A percentile compares a stretch with the other conserved stretches of the same genome.
Evolutionary conservation across 2,797 vertebrate species (phyloP).

Genomic region (Gallirallus australis): DNA sequence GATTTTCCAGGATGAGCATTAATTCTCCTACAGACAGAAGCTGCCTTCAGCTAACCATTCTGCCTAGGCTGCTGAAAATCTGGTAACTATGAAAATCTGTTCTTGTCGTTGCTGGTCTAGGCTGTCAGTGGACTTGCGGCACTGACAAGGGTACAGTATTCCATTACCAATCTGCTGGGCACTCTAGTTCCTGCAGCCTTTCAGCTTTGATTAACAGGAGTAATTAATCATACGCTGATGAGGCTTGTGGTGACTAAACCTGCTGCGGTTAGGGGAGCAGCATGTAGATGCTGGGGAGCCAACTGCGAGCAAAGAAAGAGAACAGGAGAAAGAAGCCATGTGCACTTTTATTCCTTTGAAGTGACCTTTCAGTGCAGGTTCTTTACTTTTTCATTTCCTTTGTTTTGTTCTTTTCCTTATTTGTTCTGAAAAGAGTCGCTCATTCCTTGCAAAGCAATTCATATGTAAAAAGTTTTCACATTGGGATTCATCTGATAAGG

Average conservation of each 20-base stretch:
- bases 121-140: background rate
- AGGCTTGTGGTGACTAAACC: background rate
- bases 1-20: background rate
- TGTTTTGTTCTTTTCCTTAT: conserved; percentile 20
- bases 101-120: background rate
- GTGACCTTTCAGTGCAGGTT: conserved; percentile 4
- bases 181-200: background rate
- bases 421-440: conserved; percentile 15
- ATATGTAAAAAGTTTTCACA: conserved; percentile 57
- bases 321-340: background rate
- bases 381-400: conserved; percentile 28
- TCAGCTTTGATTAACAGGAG: conserved; percentile 23
- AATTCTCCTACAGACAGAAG: background rate
- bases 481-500: conserved; percentile 51
- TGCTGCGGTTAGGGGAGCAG: background rate
- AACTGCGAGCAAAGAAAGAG: background rate
- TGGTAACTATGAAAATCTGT: background rate
- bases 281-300: background rate
- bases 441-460: conserved; percentile 47
- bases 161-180: background rate
- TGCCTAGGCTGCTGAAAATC: background rate
- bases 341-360: conserved; percentile 25
- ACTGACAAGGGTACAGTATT: background rate
- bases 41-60: background rate
- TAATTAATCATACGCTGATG: conserved; percentile 29